Evolutionary conservation across 2,888 invertebrate species (phyloP).

Genomic region (Agrilus cyanescens): DNA sequence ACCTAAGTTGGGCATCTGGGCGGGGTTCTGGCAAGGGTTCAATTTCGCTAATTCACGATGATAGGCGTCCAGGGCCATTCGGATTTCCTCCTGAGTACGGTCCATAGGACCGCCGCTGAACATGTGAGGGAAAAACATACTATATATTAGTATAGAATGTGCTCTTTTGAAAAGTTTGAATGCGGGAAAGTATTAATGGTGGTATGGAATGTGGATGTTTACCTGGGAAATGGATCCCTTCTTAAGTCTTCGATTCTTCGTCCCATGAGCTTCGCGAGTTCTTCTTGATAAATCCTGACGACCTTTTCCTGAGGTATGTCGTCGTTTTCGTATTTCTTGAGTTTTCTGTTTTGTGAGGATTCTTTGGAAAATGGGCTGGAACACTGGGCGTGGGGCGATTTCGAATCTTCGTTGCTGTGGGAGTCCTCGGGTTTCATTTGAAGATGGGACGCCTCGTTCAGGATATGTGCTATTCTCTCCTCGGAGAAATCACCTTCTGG

Average conservation of each 20-base stretch:
- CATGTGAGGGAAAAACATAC: slow-evolving; percentile 76
- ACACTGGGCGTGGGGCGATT: slow-evolving; percentile 68
- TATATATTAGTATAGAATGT: slow-evolving; percentile 46
- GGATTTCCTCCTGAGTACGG: slow-evolving; percentile 74
- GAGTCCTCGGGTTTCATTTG: slow-evolving; percentile 64
- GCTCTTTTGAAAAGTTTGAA: slow-evolving; percentile 28
- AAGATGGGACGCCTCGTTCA: slow-evolving; percentile 83
- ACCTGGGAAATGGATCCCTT: slow-evolving; percentile 72
- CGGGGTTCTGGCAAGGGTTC: slow-evolving; percentile 44
- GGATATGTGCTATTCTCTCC: slow-evolving; percentile 85
- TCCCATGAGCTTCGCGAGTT: slow-evolving; percentile 85
- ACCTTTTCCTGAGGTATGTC: slow-evolving; percentile 96
- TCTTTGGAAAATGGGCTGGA: slow-evolving; percentile 72
- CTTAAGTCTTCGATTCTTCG: slow-evolving; percentile 62
- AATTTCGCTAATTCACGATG: slow-evolving; percentile 87
- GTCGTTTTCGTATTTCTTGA: slow-evolving; percentile 83
- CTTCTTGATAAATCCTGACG: slow-evolving; percentile 88
- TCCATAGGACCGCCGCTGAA: slow-evolving; percentile 54
- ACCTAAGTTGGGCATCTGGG: slow-evolving; percentile 46
- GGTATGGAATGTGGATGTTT: slow-evolving; percentile 26
- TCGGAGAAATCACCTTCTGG: slow-evolving; percentile 70
- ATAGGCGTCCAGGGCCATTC: slow-evolving; percentile 82
- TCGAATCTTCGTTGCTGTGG: slow-evolving; percentile 70
- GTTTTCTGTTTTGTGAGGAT: slow-evolving; percentile 57
- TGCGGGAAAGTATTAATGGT: neutral